Evolutionary conservation across 2,888 invertebrate species (phyloP).

Genomic region (Ormia ochracea): DNA sequence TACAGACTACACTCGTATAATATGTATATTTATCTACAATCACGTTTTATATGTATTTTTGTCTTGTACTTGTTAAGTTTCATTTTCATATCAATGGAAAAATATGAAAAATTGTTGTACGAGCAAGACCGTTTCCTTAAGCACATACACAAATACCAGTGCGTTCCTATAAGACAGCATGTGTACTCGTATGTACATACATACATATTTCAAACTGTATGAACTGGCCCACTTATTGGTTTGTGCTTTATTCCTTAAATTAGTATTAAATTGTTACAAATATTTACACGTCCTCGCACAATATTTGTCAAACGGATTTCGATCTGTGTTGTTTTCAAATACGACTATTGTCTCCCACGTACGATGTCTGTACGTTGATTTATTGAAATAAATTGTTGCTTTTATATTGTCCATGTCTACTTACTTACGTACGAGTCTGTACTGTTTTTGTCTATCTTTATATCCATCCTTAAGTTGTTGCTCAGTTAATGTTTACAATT

Average conservation of each 20-base stretch:
- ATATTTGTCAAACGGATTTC: slow-evolving; percentile 50
- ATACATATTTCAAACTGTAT: neutral
- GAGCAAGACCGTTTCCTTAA: neutral
- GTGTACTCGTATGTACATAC: neutral
- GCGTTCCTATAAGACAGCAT: neutral
- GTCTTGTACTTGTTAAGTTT: slow-evolving; percentile 8
- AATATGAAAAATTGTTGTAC: slow-evolving; percentile 45
- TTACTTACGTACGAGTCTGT: neutral
- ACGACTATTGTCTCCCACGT: slow-evolving; percentile 18
- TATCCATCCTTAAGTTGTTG: neutral
- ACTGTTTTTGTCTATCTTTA: neutral
- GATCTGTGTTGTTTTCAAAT: slow-evolving; percentile 20
- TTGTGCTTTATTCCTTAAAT: neutral
- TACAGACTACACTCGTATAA: neutral
- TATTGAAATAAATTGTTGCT: slow-evolving; percentile 9
- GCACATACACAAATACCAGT: neutral
- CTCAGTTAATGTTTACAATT: neutral
- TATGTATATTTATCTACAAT: slow-evolving; percentile 6
- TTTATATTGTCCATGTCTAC: neutral
- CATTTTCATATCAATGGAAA: slow-evolving; percentile 15
- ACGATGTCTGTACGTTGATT: slow-evolving; percentile 10
- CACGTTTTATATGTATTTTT: slow-evolving; percentile 16
- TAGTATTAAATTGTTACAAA: slow-evolving; percentile 51
- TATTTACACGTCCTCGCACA: slow-evolving; percentile 47
- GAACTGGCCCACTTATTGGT: neutral